phyloP scores from a whole-genome alignment of 2,888 invertebrate species.

The Leucophenga maculata region DNA sequence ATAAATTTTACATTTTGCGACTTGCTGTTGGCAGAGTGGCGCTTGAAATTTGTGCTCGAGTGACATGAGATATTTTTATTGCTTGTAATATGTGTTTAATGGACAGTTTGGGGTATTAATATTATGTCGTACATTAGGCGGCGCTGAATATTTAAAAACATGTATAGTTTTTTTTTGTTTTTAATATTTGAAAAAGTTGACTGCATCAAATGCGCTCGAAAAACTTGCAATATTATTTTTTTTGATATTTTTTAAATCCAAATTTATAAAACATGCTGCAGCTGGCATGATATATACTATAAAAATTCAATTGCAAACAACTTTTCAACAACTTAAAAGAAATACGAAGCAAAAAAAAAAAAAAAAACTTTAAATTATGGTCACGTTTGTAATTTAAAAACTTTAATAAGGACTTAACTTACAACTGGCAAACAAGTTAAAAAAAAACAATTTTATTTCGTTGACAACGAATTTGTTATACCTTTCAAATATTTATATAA shows the following conservation, averaged over 20 bases:
- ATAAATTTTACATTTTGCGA: not conserved
- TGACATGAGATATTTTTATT: slow-evolving; percentile 10
- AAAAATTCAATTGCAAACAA: too few species aligned
- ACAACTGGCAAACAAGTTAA: not conserved
- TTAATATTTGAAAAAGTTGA: not conserved
- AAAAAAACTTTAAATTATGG: slow-evolving; percentile 5
- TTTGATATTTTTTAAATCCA: too few species aligned
- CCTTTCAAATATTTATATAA: too few species aligned
- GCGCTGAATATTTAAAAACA: not conserved
- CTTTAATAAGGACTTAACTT: slow-evolving; percentile 13
- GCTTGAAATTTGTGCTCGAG: not conserved
- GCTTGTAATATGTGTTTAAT: not conserved
- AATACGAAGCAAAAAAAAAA: not conserved
- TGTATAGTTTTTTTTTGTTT: not conserved
- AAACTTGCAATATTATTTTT: too few species aligned
- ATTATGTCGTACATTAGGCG: too few species aligned
- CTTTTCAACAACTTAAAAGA: too few species aligned
- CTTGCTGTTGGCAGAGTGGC: slow-evolving; percentile 1
- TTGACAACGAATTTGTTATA: too few species aligned
- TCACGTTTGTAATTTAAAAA: slow-evolving; percentile 14
- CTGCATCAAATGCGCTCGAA: not conserved
- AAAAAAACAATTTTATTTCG: not conserved
- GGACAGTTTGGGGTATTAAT: too few species aligned
- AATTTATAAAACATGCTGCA: too few species aligned
- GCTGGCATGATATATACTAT: too few species aligned